phyloP scores from a whole-genome alignment of 2,888 invertebrate species.

The Melanostoma mellinum region DNA sequence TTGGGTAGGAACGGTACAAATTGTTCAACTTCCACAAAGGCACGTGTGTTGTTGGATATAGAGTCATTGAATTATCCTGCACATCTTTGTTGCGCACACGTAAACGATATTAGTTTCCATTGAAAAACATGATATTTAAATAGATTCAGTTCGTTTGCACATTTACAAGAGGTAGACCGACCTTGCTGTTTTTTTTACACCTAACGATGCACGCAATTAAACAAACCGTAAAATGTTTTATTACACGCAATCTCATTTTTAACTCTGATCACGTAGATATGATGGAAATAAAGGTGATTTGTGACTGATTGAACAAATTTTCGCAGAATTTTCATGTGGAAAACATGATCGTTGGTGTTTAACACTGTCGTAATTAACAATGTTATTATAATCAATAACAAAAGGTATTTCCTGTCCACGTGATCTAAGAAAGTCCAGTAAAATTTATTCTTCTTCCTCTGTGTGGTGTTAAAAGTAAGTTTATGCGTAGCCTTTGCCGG shows the following conservation, averaged over 20 bases:
- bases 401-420: constrained; percentile 57
- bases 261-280: constrained; percentile 61
- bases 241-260: constrained; percentile 23
- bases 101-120: constrained; percentile 30
- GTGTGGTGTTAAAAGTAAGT: constrained; percentile 15
- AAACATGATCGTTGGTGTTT: constrained; percentile 14
- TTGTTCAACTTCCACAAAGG: constrained; percentile 14
- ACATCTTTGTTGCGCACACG: constrained; percentile 50
- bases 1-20: constrained; percentile 9
- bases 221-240: constrained; percentile 22
- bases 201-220: constrained; percentile 7
- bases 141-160: constrained; percentile 12
- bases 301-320: constrained; percentile 53
- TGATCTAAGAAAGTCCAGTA: constrained; percentile 24
- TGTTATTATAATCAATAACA: background rate
- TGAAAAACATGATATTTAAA: constrained; percentile 20
- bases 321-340: constrained; percentile 35
- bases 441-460: background rate
- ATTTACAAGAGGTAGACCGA: constrained; percentile 25
- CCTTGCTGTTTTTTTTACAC: constrained; percentile 12
- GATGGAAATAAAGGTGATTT: constrained; percentile 40
- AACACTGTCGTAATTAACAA: constrained; percentile 1
- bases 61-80: constrained; percentile 24
- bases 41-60: constrained; percentile 41
- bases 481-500: background rate